Evolutionary conservation across 2,113 vertebrate genomes (phyloP).

Genomic region (Rhinopomastus cyanomelas): DNA sequence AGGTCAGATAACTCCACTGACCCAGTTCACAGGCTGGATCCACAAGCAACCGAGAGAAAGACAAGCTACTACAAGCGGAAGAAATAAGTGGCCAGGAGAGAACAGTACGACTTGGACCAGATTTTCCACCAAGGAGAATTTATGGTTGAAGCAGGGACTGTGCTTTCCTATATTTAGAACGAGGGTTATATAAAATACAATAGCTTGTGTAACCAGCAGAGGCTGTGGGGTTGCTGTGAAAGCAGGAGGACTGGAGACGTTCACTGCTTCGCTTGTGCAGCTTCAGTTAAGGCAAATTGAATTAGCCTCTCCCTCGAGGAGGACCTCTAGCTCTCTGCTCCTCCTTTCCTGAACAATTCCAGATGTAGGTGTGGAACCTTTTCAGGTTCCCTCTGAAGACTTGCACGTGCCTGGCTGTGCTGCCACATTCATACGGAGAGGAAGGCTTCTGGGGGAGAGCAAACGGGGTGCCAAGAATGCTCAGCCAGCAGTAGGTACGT

Average conservation of each 20-base stretch:
- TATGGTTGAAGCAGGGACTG: background rate
- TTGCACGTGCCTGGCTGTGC: background rate
- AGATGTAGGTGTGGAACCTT: slow-evolving; percentile 28
- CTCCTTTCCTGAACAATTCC: slow-evolving; percentile 53
- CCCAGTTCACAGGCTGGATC: background rate
- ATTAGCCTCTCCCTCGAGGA: slow-evolving; percentile 57
- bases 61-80: slow-evolving; percentile 4
- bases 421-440: background rate
- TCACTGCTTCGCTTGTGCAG: slow-evolving; percentile 25
- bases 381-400: background rate
- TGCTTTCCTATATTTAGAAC: slow-evolving; percentile 13
- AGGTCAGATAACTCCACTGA: background rate
- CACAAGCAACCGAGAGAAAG: slow-evolving; percentile 1
- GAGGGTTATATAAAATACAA: slow-evolving; percentile 42
- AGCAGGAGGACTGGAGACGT: slow-evolving; percentile 44
- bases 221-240: slow-evolving; percentile 36
- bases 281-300: slow-evolving; percentile 65
- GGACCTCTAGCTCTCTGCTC: slow-evolving; percentile 26
- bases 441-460: background rate
- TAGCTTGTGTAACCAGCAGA: background rate
- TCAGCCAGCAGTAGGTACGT: background rate
- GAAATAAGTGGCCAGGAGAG: slow-evolving; percentile 39
- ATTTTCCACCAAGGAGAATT: slow-evolving; percentile 40
- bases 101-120: slow-evolving; percentile 3
- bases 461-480: background rate